Percentiles rank a stretch among this genome's conserved stretches.
Conservation (phyloP, 1,140 invertebrate species). For the Camponotus floridanus region DNA sequence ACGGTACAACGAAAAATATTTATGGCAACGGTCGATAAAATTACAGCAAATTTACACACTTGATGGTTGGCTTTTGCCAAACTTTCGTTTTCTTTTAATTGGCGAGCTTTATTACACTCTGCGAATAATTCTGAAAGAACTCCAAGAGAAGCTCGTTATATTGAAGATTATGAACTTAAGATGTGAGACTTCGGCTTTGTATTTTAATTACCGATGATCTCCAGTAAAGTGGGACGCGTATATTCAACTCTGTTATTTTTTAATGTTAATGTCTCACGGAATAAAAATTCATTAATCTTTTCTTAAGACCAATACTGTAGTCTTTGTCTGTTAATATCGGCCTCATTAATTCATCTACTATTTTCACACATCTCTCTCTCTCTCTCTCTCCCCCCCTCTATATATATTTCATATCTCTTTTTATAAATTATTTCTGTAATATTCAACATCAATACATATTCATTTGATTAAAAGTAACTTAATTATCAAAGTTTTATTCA, state of each 20-base stretch:
- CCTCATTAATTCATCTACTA: conserved; percentile 33
- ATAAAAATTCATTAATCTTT: conserved; percentile 37
- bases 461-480: not conserved
- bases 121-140: not conserved
- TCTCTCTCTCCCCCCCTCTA: no score
- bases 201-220: conserved; percentile 25
- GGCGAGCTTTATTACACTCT: conserved; percentile 38
- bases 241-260: conserved; percentile 16
- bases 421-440: conserved; percentile 6
- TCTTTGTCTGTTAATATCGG: conserved; percentile 4
- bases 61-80: conserved; percentile 49
- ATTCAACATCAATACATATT: not conserved
- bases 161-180: conserved; percentile 23
- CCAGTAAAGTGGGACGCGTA: not conserved
- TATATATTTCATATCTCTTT: not conserved
- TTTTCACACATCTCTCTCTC: not conserved
- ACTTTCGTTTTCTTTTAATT: conserved; percentile 48
- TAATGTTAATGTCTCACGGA: not conserved
- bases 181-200: not conserved
- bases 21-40: conserved; percentile 58
- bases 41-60: conserved; percentile 56
- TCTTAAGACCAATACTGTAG: not conserved
- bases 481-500: not conserved
- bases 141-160: not conserved
- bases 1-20: conserved; percentile 51